Percentiles rank a stretch among this genome's conserved stretches.
Evolutionary conservation across 1,140 invertebrate species (phyloP).

Genomic region (Sycobia sp.): DNA sequence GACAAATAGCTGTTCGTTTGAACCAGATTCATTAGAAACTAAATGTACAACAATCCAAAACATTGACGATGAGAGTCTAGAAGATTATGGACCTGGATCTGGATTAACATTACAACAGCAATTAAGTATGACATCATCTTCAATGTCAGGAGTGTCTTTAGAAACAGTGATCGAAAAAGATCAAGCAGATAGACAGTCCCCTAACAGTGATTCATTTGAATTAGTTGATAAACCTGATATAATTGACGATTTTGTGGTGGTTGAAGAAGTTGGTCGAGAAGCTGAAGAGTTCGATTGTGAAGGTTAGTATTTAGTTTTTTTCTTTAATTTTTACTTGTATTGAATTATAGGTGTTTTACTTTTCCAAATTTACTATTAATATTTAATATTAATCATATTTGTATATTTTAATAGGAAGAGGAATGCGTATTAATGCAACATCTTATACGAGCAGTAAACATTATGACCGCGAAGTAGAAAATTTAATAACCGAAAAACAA

Average conservation of each 20-base stretch:
- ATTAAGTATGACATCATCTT: conserved; percentile 57
- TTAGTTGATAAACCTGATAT: conserved; percentile 83
- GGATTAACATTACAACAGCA: conserved; percentile 50
- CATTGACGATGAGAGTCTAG: conserved; percentile 37
- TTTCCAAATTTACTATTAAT: neutral
- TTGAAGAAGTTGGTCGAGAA: conserved; percentile 84
- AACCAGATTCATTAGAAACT: conserved; percentile 38
- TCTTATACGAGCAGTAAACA: conserved; percentile 61
- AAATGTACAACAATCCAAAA: conserved; percentile 27
- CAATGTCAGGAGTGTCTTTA: conserved; percentile 54
- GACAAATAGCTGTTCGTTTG: conserved; percentile 19
- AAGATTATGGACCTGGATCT: conserved; percentile 28
- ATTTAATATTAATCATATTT: neutral
- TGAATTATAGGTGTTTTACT: neutral
- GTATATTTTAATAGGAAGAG: conserved; percentile 59
- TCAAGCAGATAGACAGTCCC: conserved; percentile 67
- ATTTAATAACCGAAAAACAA: conserved; percentile 61
- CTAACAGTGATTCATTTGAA: conserved; percentile 89
- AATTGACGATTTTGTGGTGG: conserved; percentile 84
- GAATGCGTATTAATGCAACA: conserved; percentile 67
- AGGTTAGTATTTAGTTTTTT: conserved; percentile 53
- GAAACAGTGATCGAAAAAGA: conserved; percentile 63
- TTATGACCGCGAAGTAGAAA: conserved; percentile 77
- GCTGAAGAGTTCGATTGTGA: conserved; percentile 79
- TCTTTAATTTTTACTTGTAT: neutral